Conservation (phyloP, 2,888 invertebrate genomes). For the Aradus depressus region DNA sequence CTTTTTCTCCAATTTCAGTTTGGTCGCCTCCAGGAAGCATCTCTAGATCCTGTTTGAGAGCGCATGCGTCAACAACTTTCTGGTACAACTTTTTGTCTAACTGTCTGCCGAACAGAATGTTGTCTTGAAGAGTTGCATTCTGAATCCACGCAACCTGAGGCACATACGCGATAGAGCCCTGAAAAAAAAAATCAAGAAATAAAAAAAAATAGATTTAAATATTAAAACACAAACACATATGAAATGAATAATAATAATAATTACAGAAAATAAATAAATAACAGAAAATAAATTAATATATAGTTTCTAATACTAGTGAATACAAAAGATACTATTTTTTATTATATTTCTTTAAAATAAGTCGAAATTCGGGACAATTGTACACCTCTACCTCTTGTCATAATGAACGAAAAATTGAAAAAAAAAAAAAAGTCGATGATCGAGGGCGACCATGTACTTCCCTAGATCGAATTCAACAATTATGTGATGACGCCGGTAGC, state of each 20-base stretch:
- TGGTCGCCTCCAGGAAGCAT: conserved; percentile 89
- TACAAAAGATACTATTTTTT: background rate
- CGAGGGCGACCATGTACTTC: too few species aligned
- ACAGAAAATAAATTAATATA: background rate
- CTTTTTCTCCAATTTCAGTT: conserved; percentile 96
- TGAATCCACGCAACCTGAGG: conserved; percentile 98
- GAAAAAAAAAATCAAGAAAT: conserved; percentile 9
- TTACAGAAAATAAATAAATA: background rate
- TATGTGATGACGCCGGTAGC: too few species aligned
- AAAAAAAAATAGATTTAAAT: background rate
- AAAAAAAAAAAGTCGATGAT: too few species aligned
- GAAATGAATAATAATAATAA: background rate
- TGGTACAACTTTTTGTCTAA: conserved; percentile 62
- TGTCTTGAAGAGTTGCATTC: conserved; percentile 85
- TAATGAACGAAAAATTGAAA: too few species aligned
- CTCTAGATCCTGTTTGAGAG: conserved; percentile 80
- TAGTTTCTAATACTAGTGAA: background rate
- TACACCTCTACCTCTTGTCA: too few species aligned
- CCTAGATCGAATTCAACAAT: too few species aligned
- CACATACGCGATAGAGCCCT: conserved; percentile 66
- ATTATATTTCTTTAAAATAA: background rate
- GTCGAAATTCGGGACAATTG: too few species aligned
- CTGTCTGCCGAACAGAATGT: conserved; percentile 78
- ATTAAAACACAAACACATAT: background rate
- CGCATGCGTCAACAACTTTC: conserved; percentile 78